Evolutionary conservation across 2,888 invertebrate species (phyloP).

Genomic region (Drosophila stalkeri): DNA sequence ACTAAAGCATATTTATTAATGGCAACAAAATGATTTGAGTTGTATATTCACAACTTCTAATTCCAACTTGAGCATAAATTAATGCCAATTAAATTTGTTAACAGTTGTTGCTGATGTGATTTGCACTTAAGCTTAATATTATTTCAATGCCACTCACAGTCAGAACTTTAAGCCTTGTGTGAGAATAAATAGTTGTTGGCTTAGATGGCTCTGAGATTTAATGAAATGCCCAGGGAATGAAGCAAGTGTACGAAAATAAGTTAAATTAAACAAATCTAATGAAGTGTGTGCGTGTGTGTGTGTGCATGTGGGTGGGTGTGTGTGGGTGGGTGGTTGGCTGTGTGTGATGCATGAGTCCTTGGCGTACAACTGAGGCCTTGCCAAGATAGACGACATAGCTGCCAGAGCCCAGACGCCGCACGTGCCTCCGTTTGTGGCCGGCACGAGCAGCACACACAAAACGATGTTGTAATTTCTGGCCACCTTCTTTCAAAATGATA

Average conservation of each 20-base stretch:
- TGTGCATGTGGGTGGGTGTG: conserved; percentile 43
- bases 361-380: conserved; percentile 36
- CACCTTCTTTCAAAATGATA: conserved; percentile 68
- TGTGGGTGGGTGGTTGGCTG: conserved; percentile 22
- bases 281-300: conserved; percentile 54
- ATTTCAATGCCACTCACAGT: conserved; percentile 29
- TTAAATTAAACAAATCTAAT: conserved; percentile 80
- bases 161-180: conserved; percentile 15
- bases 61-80: conserved; percentile 11
- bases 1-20: conserved; percentile 11
- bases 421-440: conserved; percentile 60
- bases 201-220: conserved; percentile 50
- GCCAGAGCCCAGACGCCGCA: conserved; percentile 46
- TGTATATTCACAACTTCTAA: background rate
- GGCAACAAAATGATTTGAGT: background rate
- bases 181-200: conserved; percentile 24
- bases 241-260: conserved; percentile 60
- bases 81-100: conserved; percentile 35
- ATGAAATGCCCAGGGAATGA: conserved; percentile 46
- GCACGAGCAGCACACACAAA: conserved; percentile 37
- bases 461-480: conserved; percentile 67
- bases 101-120: conserved; percentile 6
- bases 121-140: conserved; percentile 25
- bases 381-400: conserved; percentile 64
- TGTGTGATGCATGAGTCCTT: conserved; percentile 47